Base-by-base conservation (phyloP, 2,797 vertebrate species). In the Sandelia bainsii region DNA sequence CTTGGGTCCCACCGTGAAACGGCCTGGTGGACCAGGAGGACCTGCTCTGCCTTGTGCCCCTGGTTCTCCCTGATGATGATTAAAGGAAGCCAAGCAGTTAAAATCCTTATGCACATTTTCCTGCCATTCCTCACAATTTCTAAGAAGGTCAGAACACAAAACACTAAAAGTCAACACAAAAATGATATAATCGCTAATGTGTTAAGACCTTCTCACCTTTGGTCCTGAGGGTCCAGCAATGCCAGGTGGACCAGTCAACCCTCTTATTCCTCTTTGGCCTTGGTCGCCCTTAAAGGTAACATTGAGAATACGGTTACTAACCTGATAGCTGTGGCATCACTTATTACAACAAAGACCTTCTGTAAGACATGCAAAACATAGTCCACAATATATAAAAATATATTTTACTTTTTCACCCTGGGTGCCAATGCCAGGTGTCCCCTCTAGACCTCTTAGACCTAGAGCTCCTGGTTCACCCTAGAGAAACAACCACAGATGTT, bases 331-430 rank as follows among this genome's bases (percentile, higher is more conserved):
- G 20, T 27, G 52, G 44, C 23, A 27, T 34, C 10, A 48, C 8
- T 32, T 25, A 13, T 34, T 1, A 20, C n/a, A 49, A 0, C 9
- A 62, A 70, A 42, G n/a, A 64, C 23, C 11, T 19, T 27, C 4
- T 5, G 6, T 13, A 39, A 50, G 11, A 54, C 12, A 34, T 16
- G 4, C 13, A n/a, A 22, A 64, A 66, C 45, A 1, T 17, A 65
- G 17, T 13, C 25, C 32, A 14, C n/a, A 48, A n/a, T 6, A 6
- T 29, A 22, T 46, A 14, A 3, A 56, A 77, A 66, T 32, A 32
- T 32, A 8, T 32, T 45, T 74, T 82, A 96, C 96, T 95, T 97
- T 97, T 93, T 96, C 94, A n/a, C 96, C 96, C 72, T 96, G 96
- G 62, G 92, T 95, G 63, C 96, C 96, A 57, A 95, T 77, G 11